A percentile compares a stretch with the other conserved stretches of the same genome.
These are phyloP conservation scores for Hymenopus coronatus DNA, from an alignment of 2,888 invertebrate genomes.

Conservation along the genomic window DNA sequence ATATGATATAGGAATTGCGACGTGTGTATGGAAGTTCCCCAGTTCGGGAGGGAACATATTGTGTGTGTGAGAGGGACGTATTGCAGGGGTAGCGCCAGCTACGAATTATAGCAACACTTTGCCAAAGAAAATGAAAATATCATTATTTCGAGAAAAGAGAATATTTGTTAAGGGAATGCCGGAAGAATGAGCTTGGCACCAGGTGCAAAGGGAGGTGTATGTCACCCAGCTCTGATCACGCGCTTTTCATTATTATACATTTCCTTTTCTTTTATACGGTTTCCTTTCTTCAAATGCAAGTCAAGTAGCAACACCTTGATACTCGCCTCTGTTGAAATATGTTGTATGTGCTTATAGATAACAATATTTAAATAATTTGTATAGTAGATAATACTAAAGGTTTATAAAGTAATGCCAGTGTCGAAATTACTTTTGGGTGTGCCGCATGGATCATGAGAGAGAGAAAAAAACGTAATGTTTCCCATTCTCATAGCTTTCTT, in stretches of 20 bases:
- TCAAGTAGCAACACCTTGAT: too few species aligned
- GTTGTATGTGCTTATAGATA: too few species aligned
- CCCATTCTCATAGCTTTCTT: too few species aligned
- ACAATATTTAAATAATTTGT: too few species aligned
- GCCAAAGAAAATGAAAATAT: slow-evolving; percentile 13
- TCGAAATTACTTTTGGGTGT: too few species aligned
- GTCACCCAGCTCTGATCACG: not conserved
- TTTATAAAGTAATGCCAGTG: too few species aligned
- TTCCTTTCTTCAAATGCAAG: too few species aligned
- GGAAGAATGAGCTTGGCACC: not conserved
- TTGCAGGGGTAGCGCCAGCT: not conserved
- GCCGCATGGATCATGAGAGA: too few species aligned
- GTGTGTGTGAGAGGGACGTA: slow-evolving; percentile 5
- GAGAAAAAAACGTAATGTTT: too few species aligned
- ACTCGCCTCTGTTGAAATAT: too few species aligned
- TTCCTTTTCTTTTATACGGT: not conserved
- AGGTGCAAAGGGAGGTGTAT: not conserved
- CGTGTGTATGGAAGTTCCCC: not conserved
- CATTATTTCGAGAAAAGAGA: slow-evolving; percentile 2
- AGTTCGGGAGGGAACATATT: not conserved
- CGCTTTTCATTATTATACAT: not conserved
- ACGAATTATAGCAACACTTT: slow-evolving; percentile 8
- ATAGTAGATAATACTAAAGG: too few species aligned
- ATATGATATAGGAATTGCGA: slow-evolving; percentile 5
- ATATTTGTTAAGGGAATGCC: not conserved